Conservation (phyloP, 2,797 vertebrate species). For the Cirrhinus mrigala region DNA sequence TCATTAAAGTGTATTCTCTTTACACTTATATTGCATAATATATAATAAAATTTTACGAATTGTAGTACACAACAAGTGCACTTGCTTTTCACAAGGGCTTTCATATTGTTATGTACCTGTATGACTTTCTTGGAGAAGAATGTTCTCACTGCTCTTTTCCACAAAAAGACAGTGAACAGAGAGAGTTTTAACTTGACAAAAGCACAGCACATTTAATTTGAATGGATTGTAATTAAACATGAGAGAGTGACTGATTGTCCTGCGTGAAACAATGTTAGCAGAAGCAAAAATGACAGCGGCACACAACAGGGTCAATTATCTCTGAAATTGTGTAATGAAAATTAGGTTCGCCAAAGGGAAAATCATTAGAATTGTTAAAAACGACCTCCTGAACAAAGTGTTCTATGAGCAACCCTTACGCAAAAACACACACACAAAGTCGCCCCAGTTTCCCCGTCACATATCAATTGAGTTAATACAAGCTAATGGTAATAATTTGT, state of each 20-base stretch:
- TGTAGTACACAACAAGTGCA: not conserved
- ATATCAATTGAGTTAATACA: slow-evolving; percentile 60
- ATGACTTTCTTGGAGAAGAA: not conserved
- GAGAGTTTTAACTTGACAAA: slow-evolving; percentile 8
- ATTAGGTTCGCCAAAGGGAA: slow-evolving; percentile 36
- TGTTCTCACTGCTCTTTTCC: not conserved
- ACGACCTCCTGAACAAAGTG: slow-evolving; percentile 46
- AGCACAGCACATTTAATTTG: slow-evolving; percentile 22
- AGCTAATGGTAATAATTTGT: slow-evolving; percentile 65
- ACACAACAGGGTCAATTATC: slow-evolving; percentile 80
- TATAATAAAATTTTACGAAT: too few species aligned
- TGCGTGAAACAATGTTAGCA: slow-evolving; percentile 66
- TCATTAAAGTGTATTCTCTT: too few species aligned
- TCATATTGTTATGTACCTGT: not conserved
- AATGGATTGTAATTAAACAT: slow-evolving; percentile 38
- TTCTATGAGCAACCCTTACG: slow-evolving; percentile 46
- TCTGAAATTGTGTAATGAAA: slow-evolving; percentile 78
- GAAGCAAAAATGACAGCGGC: slow-evolving; percentile 75
- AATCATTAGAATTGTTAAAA: slow-evolving; percentile 53
- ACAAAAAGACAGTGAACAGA: not conserved
- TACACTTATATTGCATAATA: too few species aligned
- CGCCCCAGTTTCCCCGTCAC: slow-evolving; percentile 49
- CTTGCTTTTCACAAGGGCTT: not conserved
- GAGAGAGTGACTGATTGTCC: slow-evolving; percentile 22
- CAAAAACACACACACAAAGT: slow-evolving; percentile 44